Percentiles rank a stretch among this genome's conserved stretches.
Conservation (phyloP, 2,797 vertebrate species). For the Rhyacichthys aspro region DNA sequence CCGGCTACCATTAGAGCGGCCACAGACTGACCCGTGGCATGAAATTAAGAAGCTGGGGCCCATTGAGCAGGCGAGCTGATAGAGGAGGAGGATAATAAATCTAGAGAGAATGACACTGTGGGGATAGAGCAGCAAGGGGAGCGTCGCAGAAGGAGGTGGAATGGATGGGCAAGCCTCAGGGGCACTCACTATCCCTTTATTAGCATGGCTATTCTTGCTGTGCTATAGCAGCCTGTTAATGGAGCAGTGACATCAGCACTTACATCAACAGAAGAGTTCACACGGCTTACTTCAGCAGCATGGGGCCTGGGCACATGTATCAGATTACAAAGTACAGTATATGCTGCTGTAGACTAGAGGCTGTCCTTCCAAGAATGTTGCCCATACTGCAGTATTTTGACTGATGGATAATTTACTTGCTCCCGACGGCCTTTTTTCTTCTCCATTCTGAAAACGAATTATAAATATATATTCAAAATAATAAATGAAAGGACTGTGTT, state of each 20-base stretch:
- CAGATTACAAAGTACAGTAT: not conserved
- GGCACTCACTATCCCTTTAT: constrained; percentile 66
- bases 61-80: constrained; percentile 58
- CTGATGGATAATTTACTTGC: too few species aligned
- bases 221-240: constrained; percentile 38
- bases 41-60: constrained; percentile 65
- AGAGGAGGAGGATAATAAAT: constrained; percentile 68
- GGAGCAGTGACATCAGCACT: constrained; percentile 14
- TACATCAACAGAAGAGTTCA: constrained; percentile 16
- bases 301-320: too few species aligned
- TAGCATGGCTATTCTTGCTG: constrained; percentile 59
- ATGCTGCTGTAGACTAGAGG: too few species aligned
- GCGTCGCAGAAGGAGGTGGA: constrained; percentile 23
- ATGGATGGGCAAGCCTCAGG: constrained; percentile 61
- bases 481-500: not conserved
- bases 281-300: constrained; percentile 5
- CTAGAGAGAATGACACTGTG: constrained; percentile 34
- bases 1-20: constrained; percentile 55
- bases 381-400: too few species aligned
- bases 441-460: too few species aligned
- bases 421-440: too few species aligned
- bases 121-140: constrained; percentile 24
- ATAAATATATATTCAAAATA: too few species aligned
- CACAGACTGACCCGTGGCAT: constrained; percentile 59
- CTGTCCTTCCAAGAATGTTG: too few species aligned